Evolutionary conservation across 2,888 invertebrate genomes (phyloP).

Genomic region (Campoletis raptor): DNA sequence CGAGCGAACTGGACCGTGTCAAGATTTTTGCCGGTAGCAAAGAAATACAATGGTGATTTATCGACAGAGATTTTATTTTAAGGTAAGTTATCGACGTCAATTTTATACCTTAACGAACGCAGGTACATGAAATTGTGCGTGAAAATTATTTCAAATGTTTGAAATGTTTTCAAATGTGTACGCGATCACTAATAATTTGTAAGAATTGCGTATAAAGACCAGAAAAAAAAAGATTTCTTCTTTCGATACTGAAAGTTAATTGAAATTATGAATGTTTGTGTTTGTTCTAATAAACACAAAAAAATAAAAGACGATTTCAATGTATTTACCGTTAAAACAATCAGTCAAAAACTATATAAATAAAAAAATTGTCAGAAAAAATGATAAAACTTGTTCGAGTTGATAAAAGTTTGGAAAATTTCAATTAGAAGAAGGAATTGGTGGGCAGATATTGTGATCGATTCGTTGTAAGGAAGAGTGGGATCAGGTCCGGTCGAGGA

Average conservation of each 20-base stretch:
- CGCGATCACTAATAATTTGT: not conserved
- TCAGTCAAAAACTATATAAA: not conserved
- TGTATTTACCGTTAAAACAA: not conserved
- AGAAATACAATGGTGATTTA: constrained; percentile 28
- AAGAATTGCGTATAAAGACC: not conserved
- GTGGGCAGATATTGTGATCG: constrained; percentile 53
- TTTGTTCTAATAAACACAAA: not conserved
- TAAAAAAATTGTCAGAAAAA: not conserved
- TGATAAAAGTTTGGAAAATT: not conserved
- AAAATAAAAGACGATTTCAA: not conserved
- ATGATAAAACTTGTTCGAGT: not conserved
- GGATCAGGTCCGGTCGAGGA: constrained; percentile 59
- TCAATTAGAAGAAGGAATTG: constrained; percentile 18
- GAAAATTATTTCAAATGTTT: not conserved
- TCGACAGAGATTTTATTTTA: not conserved
- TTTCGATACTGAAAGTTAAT: not conserved
- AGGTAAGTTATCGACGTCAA: constrained; percentile 30
- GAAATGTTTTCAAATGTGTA: too few relatives aligned
- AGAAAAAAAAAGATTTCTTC: not conserved
- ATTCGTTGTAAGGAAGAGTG: constrained; percentile 44
- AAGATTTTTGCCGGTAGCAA: not conserved
- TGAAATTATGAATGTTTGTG: not conserved
- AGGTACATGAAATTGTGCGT: not conserved
- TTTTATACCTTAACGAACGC: constrained; percentile 6
- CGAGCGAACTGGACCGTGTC: constrained; percentile 46